phyloP scores from a whole-genome alignment of 2,113 vertebrate genomes.

The Otus sunia region DNA sequence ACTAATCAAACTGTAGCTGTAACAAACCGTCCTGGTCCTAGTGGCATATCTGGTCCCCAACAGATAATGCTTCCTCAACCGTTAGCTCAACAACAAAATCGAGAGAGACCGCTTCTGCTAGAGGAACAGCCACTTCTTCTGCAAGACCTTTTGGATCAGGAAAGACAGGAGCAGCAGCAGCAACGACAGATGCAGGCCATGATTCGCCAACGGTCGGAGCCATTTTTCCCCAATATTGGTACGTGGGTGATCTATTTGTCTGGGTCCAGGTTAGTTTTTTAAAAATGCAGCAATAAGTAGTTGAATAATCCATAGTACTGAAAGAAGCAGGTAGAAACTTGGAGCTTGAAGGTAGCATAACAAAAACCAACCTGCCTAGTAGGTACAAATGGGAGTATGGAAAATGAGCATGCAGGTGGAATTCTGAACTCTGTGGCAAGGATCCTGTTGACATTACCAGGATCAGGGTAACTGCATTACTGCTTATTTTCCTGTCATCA shows the following conservation, averaged over 20 bases:
- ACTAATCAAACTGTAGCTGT: conserved; percentile 70
- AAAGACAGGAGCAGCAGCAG: conserved; percentile 96
- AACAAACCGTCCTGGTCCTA: conserved; percentile 69
- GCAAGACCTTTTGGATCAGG: conserved; percentile 96
- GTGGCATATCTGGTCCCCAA: conserved; percentile 71
- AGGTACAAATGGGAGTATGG: not conserved
- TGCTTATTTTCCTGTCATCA: not conserved
- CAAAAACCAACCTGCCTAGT: not conserved
- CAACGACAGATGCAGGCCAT: conserved; percentile 97
- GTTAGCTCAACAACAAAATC: conserved; percentile 74
- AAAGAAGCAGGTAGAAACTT: not conserved
- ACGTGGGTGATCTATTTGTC: conserved; percentile 18
- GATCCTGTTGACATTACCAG: not conserved
- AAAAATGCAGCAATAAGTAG: not conserved
- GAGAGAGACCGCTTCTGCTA: conserved; percentile 86
- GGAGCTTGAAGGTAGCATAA: conserved; percentile 63
- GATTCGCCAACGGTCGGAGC: conserved; percentile 89
- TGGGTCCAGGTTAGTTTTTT: not conserved
- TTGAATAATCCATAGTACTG: not conserved
- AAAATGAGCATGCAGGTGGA: not conserved
- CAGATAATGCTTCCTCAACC: conserved; percentile 79
- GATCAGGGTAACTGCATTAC: not conserved
- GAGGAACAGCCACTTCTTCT: conserved; percentile 95
- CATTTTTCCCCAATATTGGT: conserved; percentile 88
- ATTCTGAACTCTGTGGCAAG: not conserved